phyloP scores from a whole-genome alignment of 2,113 vertebrate species.

The Lagopus leucura region DNA sequence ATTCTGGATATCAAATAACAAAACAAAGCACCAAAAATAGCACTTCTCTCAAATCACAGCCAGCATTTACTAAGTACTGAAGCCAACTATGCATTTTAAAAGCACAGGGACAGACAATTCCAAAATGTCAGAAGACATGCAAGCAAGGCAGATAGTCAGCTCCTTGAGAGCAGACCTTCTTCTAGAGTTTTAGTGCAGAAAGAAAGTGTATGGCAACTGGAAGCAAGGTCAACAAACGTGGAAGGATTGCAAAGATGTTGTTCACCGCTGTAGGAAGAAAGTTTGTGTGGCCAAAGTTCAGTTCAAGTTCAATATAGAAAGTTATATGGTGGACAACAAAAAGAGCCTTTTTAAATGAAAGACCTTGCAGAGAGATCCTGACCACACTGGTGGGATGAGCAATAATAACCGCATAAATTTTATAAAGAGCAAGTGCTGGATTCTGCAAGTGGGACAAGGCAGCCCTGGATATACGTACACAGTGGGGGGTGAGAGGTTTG shows the following conservation, averaged over 20 bases:
- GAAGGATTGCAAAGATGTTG: background rate
- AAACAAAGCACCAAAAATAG: conserved; percentile 18
- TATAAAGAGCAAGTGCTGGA: background rate
- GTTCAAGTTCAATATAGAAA: background rate
- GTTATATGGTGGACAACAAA: background rate
- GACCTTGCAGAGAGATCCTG: background rate
- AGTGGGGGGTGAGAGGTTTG: background rate
- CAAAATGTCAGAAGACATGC: background rate
- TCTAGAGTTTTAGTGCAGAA: background rate
- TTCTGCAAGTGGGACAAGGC: background rate
- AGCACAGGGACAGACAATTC: background rate
- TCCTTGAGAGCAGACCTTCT: background rate
- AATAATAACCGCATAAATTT: background rate
- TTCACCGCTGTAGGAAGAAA: background rate
- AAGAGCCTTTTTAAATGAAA: background rate
- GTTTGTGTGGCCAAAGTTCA: background rate
- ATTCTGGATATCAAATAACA: conserved; percentile 23
- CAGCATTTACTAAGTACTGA: background rate
- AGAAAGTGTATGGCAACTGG: background rate
- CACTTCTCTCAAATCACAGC: background rate
- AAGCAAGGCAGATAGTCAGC: background rate
- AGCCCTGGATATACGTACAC: background rate
- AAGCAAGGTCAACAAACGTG: background rate
- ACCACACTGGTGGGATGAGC: background rate
- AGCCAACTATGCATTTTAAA: background rate